Percentiles rank a stretch among this genome's conserved stretches.
Conservation (phyloP, 2,888 invertebrate genomes). For the Rhagonycha lutea region DNA sequence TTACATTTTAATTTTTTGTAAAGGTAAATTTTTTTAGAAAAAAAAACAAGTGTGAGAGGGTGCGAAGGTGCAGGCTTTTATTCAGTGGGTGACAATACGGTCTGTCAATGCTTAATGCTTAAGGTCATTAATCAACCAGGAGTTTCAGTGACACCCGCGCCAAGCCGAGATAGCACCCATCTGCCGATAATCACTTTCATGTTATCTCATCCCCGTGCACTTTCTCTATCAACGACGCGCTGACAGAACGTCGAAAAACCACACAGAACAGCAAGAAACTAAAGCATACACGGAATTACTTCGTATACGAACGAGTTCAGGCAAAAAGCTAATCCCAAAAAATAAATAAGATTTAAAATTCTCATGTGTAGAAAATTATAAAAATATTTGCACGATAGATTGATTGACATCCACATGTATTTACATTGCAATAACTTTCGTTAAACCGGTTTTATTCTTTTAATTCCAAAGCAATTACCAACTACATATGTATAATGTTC, state of each 20-base stretch:
- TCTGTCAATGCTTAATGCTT: conserved; percentile 54
- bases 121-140: conserved; percentile 52
- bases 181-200: conserved; percentile 53
- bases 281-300: conserved; percentile 26
- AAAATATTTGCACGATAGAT: neutral
- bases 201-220: conserved; percentile 46
- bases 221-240: conserved; percentile 41
- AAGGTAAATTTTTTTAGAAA: neutral
- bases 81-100: conserved; percentile 46
- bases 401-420: neutral
- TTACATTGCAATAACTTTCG: neutral
- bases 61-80: conserved; percentile 24
- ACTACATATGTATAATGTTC: neutral
- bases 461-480: neutral
- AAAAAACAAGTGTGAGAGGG: conserved; percentile 6
- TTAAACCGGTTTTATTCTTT: neutral
- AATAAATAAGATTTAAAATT: neutral
- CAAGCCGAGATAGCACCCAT: conserved; percentile 49
- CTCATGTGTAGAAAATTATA: neutral
- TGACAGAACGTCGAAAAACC: conserved; percentile 47
- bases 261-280: conserved; percentile 37
- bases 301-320: conserved; percentile 2
- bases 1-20: neutral
- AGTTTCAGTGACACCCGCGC: conserved; percentile 46
- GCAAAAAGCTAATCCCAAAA: conserved; percentile 7